Percentiles rank a stretch among this genome's conserved stretches.
Evolutionary conservation across 2,797 vertebrate genomes (phyloP).

Genomic region (Lagodon rhomboides): DNA sequence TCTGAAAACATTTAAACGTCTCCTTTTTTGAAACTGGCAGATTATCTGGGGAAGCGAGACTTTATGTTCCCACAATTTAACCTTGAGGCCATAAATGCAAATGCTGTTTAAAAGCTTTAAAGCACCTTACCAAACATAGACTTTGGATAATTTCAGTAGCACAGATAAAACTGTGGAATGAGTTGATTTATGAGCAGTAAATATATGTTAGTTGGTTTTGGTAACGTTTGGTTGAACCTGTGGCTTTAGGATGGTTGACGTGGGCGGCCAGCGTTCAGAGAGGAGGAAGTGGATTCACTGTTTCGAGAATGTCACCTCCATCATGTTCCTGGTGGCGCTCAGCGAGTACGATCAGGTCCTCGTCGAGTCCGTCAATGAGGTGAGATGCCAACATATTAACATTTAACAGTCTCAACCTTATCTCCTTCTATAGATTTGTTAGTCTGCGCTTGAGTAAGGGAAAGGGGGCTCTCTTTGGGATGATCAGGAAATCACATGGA

Average conservation of each 20-base stretch:
- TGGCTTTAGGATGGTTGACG: constrained; percentile 84
- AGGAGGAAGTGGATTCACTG: constrained; percentile 88
- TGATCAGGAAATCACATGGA: constrained; percentile 3
- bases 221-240: not conserved
- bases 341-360: constrained; percentile 86
- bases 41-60: constrained; percentile 17
- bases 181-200: too few species aligned
- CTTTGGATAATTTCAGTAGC: not conserved
- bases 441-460: not conserved
- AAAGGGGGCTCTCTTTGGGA: constrained; percentile 25
- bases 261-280: constrained; percentile 86
- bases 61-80: constrained; percentile 21
- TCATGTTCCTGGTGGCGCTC: constrained; percentile 87
- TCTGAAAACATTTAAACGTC: not conserved
- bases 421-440: not conserved
- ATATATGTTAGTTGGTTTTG: not conserved
- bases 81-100: not conserved
- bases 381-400: constrained; percentile 37
- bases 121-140: not conserved
- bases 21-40: not conserved
- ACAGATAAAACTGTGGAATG: not conserved
- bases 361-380: constrained; percentile 78
- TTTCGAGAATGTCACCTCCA: constrained; percentile 85
- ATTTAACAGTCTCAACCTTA: not conserved
- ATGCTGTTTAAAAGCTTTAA: not conserved